phyloP scores from a whole-genome alignment of 1,140 invertebrate genomes.

The Drosophila serrata region DNA sequence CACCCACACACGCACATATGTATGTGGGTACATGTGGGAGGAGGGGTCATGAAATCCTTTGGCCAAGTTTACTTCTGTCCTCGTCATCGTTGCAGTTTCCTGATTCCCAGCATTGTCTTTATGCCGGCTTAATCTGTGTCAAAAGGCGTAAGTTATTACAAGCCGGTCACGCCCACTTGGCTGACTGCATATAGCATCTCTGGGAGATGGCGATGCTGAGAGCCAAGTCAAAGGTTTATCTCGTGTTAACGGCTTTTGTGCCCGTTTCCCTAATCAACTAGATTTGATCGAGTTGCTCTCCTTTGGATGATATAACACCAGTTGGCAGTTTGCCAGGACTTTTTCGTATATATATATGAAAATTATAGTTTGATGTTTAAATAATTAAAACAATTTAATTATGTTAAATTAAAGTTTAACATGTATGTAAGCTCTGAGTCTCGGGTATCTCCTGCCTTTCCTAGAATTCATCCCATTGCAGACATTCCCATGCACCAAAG shows the following conservation, averaged over 20 bases:
- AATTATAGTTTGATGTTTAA: too few species aligned
- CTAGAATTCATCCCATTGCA: background rate
- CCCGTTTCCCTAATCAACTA: slow-evolving; percentile 66
- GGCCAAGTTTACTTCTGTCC: slow-evolving; percentile 49
- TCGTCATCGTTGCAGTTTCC: slow-evolving; percentile 40
- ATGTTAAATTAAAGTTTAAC: background rate
- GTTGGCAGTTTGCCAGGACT: background rate
- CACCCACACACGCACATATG: slow-evolving; percentile 19
- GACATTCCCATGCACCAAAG: background rate
- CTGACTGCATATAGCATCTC: slow-evolving; percentile 34
- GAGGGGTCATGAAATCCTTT: slow-evolving; percentile 41
- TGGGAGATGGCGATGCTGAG: slow-evolving; percentile 4
- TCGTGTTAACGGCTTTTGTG: slow-evolving; percentile 79
- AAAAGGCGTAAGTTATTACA: slow-evolving; percentile 84
- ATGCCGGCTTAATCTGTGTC: slow-evolving; percentile 83
- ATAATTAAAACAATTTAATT: too few species aligned
- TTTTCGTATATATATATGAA: too few species aligned
- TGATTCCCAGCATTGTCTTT: slow-evolving; percentile 31
- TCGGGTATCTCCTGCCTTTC: background rate
- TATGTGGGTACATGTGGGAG: background rate
- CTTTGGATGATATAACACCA: background rate
- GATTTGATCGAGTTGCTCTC: slow-evolving; percentile 53
- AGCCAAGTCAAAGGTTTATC: slow-evolving; percentile 78
- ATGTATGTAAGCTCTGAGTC: background rate
- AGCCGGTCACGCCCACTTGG: slow-evolving; percentile 67